Conservation (phyloP, 1,140 invertebrate genomes). For the Odontomachus brunneus region DNA sequence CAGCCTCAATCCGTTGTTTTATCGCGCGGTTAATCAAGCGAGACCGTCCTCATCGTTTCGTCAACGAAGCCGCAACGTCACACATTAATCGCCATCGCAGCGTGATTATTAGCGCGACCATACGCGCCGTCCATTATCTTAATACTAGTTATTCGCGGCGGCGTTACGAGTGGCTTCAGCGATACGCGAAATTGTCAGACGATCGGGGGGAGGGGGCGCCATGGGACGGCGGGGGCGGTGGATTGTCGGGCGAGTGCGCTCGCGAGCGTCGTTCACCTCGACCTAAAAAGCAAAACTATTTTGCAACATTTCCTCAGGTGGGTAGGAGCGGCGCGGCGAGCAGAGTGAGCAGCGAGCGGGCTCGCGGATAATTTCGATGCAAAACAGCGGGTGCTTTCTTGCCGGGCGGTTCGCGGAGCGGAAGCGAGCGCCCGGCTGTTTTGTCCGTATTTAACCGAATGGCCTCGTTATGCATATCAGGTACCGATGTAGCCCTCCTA, state of each 20-base stretch:
- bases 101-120: conserved; percentile 32
- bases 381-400: conserved; percentile 65
- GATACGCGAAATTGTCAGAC: conserved; percentile 37
- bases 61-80: neutral
- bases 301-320: conserved; percentile 46
- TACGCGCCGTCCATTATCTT: conserved; percentile 40
- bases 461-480: conserved; percentile 72
- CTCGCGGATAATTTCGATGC: conserved; percentile 67
- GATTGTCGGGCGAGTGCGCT: no score
- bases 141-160: conserved; percentile 34
- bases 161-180: conserved; percentile 23
- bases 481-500: conserved; percentile 39
- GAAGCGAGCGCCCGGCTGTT: conserved; percentile 41
- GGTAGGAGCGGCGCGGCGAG: neutral
- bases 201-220: neutral
- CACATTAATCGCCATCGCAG: conserved; percentile 40
- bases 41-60: no score
- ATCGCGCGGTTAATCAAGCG: conserved; percentile 9
- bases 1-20: no score
- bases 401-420: conserved; percentile 10
- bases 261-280: neutral
- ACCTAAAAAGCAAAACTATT: conserved; percentile 34
- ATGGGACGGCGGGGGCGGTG: no score
- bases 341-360: conserved; percentile 12
- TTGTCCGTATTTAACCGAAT: conserved; percentile 69